These are phyloP conservation scores for Dysmachus trigonus DNA, from an alignment of 2,888 invertebrate species.

Conservation along the genomic window DNA sequence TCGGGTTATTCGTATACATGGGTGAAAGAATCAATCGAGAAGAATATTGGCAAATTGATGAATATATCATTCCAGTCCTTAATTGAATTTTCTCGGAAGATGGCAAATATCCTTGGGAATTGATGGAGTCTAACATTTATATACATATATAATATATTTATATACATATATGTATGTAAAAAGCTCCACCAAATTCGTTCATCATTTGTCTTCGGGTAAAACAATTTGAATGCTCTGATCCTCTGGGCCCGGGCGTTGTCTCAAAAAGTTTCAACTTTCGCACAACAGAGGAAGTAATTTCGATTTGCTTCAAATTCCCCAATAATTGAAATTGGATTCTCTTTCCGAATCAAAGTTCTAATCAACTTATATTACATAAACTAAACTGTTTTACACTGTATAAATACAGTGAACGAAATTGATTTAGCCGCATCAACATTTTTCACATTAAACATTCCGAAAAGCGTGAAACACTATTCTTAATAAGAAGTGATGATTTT, in stretches of 20 bases:
- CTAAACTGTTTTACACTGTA: constrained; percentile 16
- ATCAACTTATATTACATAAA: constrained; percentile 23
- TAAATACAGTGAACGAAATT: too few relatives aligned
- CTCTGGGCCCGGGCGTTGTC: not conserved
- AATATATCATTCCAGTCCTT: not conserved
- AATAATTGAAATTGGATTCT: constrained; percentile 32
- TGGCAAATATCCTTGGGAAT: not conserved
- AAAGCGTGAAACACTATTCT: too few relatives aligned
- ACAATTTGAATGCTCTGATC: not conserved
- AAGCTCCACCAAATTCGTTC: not conserved
- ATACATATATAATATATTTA: not conserved
- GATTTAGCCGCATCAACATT: too few relatives aligned
- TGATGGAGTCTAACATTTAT: not conserved
- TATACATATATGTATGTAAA: not conserved
- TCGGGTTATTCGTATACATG: not conserved
- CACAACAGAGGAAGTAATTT: constrained; percentile 5
- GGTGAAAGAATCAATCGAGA: not conserved
- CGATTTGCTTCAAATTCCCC: constrained; percentile 23
- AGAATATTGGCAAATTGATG: not conserved
- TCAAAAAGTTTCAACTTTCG: not conserved
- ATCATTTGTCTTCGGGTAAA: not conserved
- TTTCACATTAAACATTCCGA: too few relatives aligned
- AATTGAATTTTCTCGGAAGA: not conserved
- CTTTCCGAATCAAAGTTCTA: constrained; percentile 10
- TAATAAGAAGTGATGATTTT: too few relatives aligned